Conservation (phyloP, 2,113 vertebrate species). For the Emydura subglobosa region DNA sequence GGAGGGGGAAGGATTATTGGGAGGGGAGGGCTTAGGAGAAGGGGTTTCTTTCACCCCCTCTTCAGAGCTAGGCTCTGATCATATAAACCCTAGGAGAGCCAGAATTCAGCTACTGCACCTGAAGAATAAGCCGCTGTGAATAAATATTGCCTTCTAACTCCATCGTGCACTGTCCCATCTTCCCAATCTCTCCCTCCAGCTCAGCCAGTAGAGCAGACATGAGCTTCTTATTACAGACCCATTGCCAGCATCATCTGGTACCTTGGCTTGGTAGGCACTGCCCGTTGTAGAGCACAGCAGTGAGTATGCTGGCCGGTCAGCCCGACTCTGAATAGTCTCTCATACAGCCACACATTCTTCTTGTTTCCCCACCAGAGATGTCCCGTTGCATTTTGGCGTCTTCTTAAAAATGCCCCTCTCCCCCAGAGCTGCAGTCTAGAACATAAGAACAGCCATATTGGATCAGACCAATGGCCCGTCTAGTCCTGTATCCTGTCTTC, state of each 20-base stretch:
- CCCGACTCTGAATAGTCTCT: neutral
- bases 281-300: neutral
- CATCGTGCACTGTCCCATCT: neutral
- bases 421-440: rapidly evolving
- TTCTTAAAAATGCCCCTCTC: neutral
- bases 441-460: neutral
- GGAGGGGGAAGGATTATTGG: too few relatives aligned
- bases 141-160: neutral
- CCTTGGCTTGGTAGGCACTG: neutral
- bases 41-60: neutral
- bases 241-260: neutral
- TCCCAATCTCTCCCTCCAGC: neutral
- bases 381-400: neutral
- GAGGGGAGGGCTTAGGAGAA: neutral
- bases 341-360: neutral
- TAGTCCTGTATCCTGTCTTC: neutral
- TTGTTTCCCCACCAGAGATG: neutral
- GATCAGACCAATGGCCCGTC: neutral
- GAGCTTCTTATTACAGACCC: neutral
- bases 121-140: neutral
- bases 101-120: neutral
- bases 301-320: neutral
- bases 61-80: neutral
- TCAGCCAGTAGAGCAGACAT: neutral
- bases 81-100: neutral